A percentile compares a stretch with the other conserved stretches of the same genome.
phyloP scores from a whole-genome alignment of 2,113 vertebrate species.

The Apaloderma vittatum region DNA sequence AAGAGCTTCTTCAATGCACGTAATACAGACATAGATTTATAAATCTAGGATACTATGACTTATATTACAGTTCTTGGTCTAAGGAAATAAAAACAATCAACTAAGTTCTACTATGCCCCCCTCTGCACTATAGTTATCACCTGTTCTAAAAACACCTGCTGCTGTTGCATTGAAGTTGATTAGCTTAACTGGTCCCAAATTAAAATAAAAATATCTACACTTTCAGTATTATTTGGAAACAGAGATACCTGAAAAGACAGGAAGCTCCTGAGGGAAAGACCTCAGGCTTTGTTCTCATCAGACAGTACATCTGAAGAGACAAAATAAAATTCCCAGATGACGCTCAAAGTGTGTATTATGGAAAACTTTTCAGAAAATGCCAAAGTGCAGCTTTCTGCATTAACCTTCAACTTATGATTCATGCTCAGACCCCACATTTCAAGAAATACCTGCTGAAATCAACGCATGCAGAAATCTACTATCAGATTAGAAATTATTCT shows the following conservation, averaged over 20 bases:
- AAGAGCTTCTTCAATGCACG: neutral
- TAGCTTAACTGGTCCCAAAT: neutral
- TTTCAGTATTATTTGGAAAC: neutral
- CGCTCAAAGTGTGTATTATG: rapidly evolving
- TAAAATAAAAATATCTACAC: neutral
- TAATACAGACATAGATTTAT: neutral
- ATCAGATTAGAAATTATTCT: neutral
- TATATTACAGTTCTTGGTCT: neutral
- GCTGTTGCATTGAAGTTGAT: neutral
- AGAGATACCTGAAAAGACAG: neutral
- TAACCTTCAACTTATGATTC: neutral
- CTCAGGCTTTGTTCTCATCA: neutral
- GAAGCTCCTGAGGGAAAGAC: neutral
- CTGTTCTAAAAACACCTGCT: neutral
- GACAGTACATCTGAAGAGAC: neutral
- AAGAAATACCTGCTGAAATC: neutral
- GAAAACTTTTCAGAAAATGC: neutral
- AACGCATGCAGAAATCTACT: neutral
- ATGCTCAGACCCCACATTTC: neutral
- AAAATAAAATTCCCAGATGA: neutral
- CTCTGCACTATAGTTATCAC: rapidly evolving
- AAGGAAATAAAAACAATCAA: neutral
- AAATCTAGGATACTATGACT: neutral
- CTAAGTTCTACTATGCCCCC: rapidly evolving
- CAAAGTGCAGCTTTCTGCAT: neutral